Conservation (phyloP, 2,113 vertebrate species). For the Coturnix japonica region DNA sequence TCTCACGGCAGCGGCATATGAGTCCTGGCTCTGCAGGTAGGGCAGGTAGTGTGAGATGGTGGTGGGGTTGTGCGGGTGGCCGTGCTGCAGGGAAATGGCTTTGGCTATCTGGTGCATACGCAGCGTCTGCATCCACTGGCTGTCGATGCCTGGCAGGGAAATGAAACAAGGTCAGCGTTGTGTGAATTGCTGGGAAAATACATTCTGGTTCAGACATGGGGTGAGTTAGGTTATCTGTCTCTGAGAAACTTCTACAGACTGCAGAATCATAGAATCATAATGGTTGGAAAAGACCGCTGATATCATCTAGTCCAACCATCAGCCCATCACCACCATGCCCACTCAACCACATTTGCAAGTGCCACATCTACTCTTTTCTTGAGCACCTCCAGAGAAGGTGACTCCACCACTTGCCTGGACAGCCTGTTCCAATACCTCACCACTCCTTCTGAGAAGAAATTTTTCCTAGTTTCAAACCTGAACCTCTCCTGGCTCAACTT, state of each 20-base stretch:
- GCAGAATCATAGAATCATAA: neutral
- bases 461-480: no score
- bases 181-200: neutral
- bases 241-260: neutral
- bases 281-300: no score
- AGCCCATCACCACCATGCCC: no score
- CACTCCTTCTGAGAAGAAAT: no score
- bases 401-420: no score
- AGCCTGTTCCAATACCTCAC: no score
- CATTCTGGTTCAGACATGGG: neutral
- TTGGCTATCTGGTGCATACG: conserved; percentile 81
- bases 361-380: no score
- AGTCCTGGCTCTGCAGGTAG: conserved; percentile 82
- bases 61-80: conserved; percentile 80
- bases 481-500: no score
- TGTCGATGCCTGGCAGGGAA: conserved; percentile 75
- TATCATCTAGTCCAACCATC: no score
- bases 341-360: no score
- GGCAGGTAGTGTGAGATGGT: conserved; percentile 85
- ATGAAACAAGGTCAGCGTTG: neutral
- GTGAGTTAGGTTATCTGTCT: neutral
- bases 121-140: conserved; percentile 87
- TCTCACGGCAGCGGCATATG: conserved; percentile 90
- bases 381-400: no score
- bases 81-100: conserved; percentile 74